Conservation (phyloP, 2,797 vertebrate species). For the Alectoris magna region DNA sequence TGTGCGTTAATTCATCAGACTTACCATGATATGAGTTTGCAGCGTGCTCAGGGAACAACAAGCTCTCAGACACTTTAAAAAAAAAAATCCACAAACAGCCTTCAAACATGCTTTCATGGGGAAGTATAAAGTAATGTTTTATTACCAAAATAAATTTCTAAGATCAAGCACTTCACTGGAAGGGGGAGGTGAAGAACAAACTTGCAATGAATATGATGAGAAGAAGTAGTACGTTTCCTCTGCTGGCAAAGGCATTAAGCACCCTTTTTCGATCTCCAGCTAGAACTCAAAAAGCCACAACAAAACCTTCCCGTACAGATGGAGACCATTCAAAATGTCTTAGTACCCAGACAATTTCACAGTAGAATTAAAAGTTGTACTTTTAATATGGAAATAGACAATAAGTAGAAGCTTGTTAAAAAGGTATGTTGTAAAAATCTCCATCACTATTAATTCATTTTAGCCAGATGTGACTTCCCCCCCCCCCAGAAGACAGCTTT, state of each 20-base stretch:
- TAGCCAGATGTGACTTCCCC: not conserved
- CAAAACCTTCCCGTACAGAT: not conserved
- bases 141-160: constrained; percentile 69
- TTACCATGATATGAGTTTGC: not conserved
- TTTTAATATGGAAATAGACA: not conserved
- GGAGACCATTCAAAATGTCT: not conserved
- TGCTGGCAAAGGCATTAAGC: not conserved
- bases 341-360: not conserved
- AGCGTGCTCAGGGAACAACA: not conserved
- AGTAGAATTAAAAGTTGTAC: not conserved
- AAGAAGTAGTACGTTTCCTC: constrained; percentile 42
- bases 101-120: constrained; percentile 55
- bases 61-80: constrained; percentile 24
- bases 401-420: not conserved
- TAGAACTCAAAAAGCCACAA: constrained; percentile 4
- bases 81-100: constrained; percentile 17
- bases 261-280: constrained; percentile 24
- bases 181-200: constrained; percentile 41
- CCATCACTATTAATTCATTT: not conserved
- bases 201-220: constrained; percentile 55
- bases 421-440: not conserved
- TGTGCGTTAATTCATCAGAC: not conserved
- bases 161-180: constrained; percentile 46
- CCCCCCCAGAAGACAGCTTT: not conserved
- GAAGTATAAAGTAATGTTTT: constrained; percentile 67